Base-by-base conservation (phyloP, 2,888 invertebrate species). In the Lottia scabra region DNA sequence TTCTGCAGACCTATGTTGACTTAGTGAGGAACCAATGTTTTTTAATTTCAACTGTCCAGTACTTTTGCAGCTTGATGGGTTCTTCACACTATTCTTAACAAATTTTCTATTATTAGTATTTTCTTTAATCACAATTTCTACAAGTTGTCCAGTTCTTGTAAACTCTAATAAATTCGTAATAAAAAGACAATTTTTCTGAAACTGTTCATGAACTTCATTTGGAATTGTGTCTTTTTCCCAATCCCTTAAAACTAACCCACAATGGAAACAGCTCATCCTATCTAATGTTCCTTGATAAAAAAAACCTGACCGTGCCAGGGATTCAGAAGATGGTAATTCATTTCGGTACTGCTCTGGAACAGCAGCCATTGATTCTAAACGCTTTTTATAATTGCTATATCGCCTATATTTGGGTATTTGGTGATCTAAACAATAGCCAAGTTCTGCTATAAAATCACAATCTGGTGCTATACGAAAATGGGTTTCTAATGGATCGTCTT, bases 401-500 rank as follows among this genome's bases (percentile, higher is more conserved):
- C 19, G n/a, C n/a, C 56, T 56, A 19, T 19, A 56, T 56, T 56
- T 56, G 16, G 56, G 56, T 10, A 56, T 56, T 56, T 56, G 56
- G n/a, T 19, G 19, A 56, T 56, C 56, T 6, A 56, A n/a, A 2
- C 16, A 15, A 19, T 56, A 56, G 56, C 56, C 56, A n/a, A 56
- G 19, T 19, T 19, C 19, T 56, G 10, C 19, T 19, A 56, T 10
- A 19, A 19, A 56, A 15, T 15, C 16, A 3, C 56, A 56, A 16
- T 56, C n/a, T 19, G 56, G 56, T 56, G 56, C n/a, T 19, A 56
- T n/a, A 15, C 56, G 56, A 15, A 56, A 56, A 56, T 56, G 56
- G n/a, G 56, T 56, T 56, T 56, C 56, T 56, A 56, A n/a, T 23
- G 70, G 70, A 19, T 70, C 64, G 30, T 70, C 70, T 15, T 46